A percentile compares a stretch with the other conserved stretches of the same genome.
Conservation (phyloP, 37 sponge, comb jelly and placozoan species). For the Crambe crambe region DNA sequence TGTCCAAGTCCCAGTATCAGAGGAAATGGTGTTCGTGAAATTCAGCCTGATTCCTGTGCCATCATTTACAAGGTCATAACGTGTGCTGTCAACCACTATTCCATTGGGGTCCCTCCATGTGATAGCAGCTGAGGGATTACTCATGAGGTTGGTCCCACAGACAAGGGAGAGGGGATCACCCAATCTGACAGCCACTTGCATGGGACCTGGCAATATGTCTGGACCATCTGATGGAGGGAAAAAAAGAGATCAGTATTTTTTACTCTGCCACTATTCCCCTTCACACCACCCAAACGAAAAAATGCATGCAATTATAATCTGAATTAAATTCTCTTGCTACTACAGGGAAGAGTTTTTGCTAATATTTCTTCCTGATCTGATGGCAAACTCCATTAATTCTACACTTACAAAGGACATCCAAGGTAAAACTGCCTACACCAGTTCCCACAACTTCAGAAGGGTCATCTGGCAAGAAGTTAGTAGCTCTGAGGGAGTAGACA, state of each 20-base stretch:
- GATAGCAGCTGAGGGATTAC: slow-evolving; percentile 15
- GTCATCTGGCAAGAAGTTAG: not conserved
- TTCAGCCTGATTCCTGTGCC: slow-evolving; percentile 13
- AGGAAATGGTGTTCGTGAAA: not conserved
- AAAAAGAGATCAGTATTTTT: too few species aligned
- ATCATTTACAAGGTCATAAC: not conserved
- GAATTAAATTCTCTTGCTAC: too few species aligned
- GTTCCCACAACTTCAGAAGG: not conserved
- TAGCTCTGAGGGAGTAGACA: not conserved
- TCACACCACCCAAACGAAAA: too few species aligned
- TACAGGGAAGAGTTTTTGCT: too few species aligned
- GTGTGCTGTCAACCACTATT: not conserved
- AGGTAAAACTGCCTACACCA: not conserved
- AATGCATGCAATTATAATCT: not conserved
- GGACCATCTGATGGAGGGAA: slow-evolving; percentile 2
- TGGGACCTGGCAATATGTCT: not conserved
- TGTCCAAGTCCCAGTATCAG: slow-evolving; percentile 12
- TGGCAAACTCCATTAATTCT: too few species aligned
- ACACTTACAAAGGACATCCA: slow-evolving; percentile 1
- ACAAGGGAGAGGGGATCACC: slow-evolving; percentile 4
- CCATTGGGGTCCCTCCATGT: not conserved
- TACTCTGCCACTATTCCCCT: too few species aligned
- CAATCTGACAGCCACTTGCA: not conserved
- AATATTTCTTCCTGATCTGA: too few species aligned
- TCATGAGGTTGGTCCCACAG: slow-evolving; percentile 31